Percentiles rank a stretch among this genome's conserved stretches.
phyloP scores from a whole-genome alignment of 64 coral and sea anemone species.

The Montipora cactus region DNA sequence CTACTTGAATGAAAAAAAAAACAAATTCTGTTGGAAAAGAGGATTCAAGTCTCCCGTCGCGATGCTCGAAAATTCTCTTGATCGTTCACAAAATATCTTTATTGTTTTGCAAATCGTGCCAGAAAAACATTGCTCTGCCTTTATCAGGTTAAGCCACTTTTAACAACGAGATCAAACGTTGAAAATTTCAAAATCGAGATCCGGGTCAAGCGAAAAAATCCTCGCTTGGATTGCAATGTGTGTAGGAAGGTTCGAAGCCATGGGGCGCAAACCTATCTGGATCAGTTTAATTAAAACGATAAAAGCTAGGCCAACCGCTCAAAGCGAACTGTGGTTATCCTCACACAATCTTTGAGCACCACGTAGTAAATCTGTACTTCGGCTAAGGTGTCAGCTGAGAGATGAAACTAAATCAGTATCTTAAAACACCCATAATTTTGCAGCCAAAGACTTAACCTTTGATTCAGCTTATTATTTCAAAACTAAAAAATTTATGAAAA shows the following conservation, averaged over 20 bases:
- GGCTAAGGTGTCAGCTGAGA: background rate
- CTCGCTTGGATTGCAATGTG: background rate
- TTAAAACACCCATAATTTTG: background rate
- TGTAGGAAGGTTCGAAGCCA: background rate
- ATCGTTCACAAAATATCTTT: background rate
- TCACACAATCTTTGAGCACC: slow-evolving; percentile 2
- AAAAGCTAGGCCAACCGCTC: slow-evolving; percentile 17
- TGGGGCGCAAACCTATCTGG: background rate
- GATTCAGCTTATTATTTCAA: too few relatives aligned
- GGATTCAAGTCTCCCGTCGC: background rate
- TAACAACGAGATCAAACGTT: background rate
- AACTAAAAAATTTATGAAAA: too few relatives aligned
- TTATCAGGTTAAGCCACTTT: background rate
- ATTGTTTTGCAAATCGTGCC: background rate
- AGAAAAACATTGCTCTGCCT: background rate
- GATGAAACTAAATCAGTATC: background rate
- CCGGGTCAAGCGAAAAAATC: background rate
- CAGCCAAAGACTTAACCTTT: background rate
- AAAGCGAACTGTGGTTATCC: background rate
- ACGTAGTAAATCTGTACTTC: background rate
- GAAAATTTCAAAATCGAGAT: background rate
- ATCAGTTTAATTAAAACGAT: slow-evolving; percentile 36
- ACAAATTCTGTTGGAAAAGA: background rate
- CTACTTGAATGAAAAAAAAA: background rate
- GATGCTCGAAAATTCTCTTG: background rate